phyloP scores from a whole-genome alignment of 2,113 vertebrate species.

The Solea senegalensis region DNA sequence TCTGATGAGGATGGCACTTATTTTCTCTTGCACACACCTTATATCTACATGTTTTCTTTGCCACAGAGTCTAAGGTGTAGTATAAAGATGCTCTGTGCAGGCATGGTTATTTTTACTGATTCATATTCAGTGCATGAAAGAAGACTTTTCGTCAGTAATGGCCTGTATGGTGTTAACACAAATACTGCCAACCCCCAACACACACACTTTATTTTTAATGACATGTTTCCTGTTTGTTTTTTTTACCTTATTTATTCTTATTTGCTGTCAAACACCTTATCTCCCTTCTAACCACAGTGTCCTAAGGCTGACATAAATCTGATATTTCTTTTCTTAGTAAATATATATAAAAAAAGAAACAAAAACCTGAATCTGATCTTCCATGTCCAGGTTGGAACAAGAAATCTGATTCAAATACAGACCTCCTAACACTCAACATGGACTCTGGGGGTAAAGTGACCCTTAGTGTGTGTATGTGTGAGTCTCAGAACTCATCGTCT shows the following conservation, averaged over 20 bases:
- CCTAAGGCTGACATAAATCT: constrained; percentile 8
- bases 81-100: constrained; percentile 33
- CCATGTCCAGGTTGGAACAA: constrained; percentile 3
- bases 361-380: constrained; percentile 13
- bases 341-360: constrained; percentile 1
- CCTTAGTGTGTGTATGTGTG: constrained; percentile 64
- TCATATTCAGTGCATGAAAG: constrained; percentile 12
- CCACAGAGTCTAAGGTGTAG: constrained; percentile 44
- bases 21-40: constrained; percentile 8
- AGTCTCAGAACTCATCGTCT: constrained; percentile 90
- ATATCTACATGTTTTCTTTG: background rate
- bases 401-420: constrained; percentile 33
- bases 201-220: constrained; percentile 7
- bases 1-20: constrained; percentile 58
- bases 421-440: constrained; percentile 13
- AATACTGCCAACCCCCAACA: constrained; percentile 12
- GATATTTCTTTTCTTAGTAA: constrained; percentile 21
- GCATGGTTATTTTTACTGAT: constrained; percentile 31
- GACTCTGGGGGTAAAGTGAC: constrained; percentile 15
- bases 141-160: constrained; percentile 24
- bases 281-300: background rate
- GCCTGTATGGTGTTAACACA: constrained; percentile 29
- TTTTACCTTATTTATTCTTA: background rate
- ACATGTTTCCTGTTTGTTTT: background rate
- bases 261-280: too few species aligned